These are phyloP conservation scores for Drosophila willistoni DNA, from an alignment of 1,140 invertebrate species.

Conservation along the genomic window DNA sequence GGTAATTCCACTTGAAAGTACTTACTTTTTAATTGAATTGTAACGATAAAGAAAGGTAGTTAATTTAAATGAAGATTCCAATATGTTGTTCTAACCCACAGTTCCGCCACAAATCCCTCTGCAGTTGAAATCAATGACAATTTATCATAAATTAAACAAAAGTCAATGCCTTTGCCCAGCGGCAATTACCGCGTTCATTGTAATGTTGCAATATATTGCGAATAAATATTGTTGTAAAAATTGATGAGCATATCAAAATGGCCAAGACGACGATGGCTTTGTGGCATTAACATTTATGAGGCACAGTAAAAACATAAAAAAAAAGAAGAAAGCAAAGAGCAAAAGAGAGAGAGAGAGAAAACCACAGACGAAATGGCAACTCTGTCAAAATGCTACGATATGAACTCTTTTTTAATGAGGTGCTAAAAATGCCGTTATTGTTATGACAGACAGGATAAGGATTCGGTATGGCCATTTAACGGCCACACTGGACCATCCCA, in stretches of 20 bases:
- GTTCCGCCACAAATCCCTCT: too few relatives aligned
- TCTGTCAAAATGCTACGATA: constrained; percentile 67
- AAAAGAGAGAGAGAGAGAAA: background rate
- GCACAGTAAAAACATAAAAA: constrained; percentile 49
- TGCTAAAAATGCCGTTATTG: constrained; percentile 81
- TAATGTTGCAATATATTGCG: constrained; percentile 51
- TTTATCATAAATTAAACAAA: constrained; percentile 19
- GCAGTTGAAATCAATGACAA: constrained; percentile 10
- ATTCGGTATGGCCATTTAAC: constrained; percentile 55
- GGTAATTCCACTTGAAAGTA: too few relatives aligned
- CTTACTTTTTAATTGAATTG: too few relatives aligned
- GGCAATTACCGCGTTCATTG: constrained; percentile 47
- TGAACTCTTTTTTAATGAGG: constrained; percentile 82
- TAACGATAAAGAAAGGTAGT: background rate
- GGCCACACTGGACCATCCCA: constrained; percentile 33
- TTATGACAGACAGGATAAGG: constrained; percentile 68
- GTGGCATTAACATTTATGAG: constrained; percentile 55
- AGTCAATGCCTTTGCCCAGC: constrained; percentile 16
- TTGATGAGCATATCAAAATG: constrained; percentile 68
- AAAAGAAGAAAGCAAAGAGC: constrained; percentile 30
- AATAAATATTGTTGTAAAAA: constrained; percentile 79
- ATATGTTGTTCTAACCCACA: too few relatives aligned
- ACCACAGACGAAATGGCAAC: constrained; percentile 37
- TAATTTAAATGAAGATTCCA: background rate
- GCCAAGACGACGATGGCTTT: constrained; percentile 28